Conservation (phyloP, 2,888 invertebrate genomes). For the Sinelater perroti region DNA sequence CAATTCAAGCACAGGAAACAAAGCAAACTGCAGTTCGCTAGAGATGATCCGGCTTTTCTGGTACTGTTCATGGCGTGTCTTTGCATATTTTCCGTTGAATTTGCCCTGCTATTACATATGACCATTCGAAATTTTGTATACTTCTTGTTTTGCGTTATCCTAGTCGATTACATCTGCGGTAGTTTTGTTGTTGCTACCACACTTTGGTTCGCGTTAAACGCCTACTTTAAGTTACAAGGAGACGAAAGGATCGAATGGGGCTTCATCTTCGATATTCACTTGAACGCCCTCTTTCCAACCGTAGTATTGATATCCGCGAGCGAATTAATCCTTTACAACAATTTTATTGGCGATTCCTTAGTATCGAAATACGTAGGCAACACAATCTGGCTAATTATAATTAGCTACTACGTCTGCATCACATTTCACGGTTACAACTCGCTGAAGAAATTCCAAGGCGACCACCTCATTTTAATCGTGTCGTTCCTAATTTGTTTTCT, state of each 20-base stretch:
- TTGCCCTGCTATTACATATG: slow-evolving; percentile 81
- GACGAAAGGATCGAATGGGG: slow-evolving; percentile 96
- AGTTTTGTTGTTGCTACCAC: slow-evolving; percentile 87
- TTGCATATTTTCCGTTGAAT: slow-evolving; percentile 88
- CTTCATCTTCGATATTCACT: slow-evolving; percentile 97
- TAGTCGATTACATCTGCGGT: slow-evolving; percentile 92
- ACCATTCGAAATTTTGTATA: slow-evolving; percentile 75
- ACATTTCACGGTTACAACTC: slow-evolving; percentile 97
- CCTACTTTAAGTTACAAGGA: slow-evolving; percentile 74
- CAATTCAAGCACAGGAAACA: slow-evolving; percentile 98
- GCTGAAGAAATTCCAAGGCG: slow-evolving; percentile 85
- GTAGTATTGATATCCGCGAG: slow-evolving; percentile 93
- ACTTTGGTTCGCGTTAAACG: slow-evolving; percentile 84
- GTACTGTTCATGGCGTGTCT: slow-evolving; percentile 89
- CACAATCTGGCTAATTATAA: slow-evolving; percentile 90
- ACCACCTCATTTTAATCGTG: slow-evolving; percentile 84
- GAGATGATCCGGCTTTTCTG: slow-evolving; percentile 98
- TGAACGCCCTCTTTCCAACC: slow-evolving; percentile 98
- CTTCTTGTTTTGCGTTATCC: slow-evolving; percentile 90
- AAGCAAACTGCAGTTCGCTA: slow-evolving; percentile 97
- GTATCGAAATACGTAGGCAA: slow-evolving; percentile 88
- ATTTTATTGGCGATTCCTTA: slow-evolving; percentile 84
- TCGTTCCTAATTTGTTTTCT: slow-evolving; percentile 79
- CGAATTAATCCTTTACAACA: slow-evolving; percentile 87
- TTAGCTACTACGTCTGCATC: slow-evolving; percentile 94